phyloP scores from a whole-genome alignment of 2,888 invertebrate species.

The Tanypteryx hageni region DNA sequence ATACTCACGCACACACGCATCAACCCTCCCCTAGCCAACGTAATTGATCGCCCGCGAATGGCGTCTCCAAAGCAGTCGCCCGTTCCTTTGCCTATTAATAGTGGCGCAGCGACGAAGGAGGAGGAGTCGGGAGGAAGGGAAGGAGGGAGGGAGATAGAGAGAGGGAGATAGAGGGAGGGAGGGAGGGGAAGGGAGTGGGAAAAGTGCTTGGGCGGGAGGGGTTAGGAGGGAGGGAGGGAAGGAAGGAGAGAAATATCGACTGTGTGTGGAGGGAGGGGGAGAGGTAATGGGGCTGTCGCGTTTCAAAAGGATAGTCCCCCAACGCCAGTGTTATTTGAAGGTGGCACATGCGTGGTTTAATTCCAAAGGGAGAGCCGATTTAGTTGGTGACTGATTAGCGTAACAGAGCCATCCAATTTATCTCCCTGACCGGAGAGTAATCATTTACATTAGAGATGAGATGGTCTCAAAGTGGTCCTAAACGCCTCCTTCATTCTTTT shows the following conservation, averaged over 20 bases:
- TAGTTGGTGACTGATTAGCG: constrained; percentile 63
- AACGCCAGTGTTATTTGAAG: constrained; percentile 60
- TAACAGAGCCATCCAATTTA: constrained; percentile 58
- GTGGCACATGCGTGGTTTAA: constrained; percentile 62
- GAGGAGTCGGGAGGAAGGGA: too few relatives aligned
- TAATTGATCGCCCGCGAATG: constrained; percentile 63
- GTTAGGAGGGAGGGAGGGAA: neutral
- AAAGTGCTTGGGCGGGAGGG: neutral
- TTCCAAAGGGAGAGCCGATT: constrained; percentile 61
- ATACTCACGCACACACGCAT: neutral
- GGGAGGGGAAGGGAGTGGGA: neutral
- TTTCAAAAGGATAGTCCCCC: constrained; percentile 38
- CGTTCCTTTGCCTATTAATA: constrained; percentile 54
- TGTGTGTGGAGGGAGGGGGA: neutral
- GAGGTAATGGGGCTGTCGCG: constrained; percentile 52
- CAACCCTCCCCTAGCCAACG: neutral
- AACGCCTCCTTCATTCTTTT: constrained; percentile 11
- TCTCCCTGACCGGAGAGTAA: constrained; percentile 52
- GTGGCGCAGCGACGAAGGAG: neutral
- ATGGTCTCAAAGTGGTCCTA: constrained; percentile 56
- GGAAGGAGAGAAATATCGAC: constrained; percentile 30
- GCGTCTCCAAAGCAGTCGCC: constrained; percentile 36
- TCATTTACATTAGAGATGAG: constrained; percentile 61
- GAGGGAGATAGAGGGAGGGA: neutral
- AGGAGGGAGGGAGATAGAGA: neutral